phyloP scores from a whole-genome alignment of 2,113 vertebrate species.

The Anthoscopus minutus region DNA sequence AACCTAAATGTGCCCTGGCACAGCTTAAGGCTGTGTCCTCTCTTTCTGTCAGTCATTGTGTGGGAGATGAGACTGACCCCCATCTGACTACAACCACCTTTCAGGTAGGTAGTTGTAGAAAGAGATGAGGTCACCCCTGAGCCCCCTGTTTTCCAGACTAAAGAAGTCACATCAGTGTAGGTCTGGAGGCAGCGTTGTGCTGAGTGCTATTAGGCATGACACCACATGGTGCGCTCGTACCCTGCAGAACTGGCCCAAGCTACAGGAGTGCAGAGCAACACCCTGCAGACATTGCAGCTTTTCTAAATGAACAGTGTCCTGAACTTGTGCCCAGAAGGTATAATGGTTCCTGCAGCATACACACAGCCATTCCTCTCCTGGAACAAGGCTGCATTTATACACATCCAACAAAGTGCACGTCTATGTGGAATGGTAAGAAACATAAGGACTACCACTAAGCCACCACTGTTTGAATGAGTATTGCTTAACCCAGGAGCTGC shows the following conservation, averaged over 20 bases:
- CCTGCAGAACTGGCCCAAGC: background rate
- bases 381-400: background rate
- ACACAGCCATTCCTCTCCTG: background rate
- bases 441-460: background rate
- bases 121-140: background rate
- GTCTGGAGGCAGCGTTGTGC: background rate
- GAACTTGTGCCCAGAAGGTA: background rate
- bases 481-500: background rate
- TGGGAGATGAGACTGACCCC: fast-evolving
- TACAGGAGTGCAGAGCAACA: background rate
- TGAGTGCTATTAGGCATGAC: background rate
- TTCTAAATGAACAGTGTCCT: background rate
- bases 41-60: fast-evolving
- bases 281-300: background rate
- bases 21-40: background rate
- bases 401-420: fast-evolving
- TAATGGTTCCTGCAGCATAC: background rate
- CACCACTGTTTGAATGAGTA: background rate
- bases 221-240: background rate
- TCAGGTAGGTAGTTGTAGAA: background rate
- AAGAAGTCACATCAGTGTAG: background rate
- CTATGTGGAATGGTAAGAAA: background rate
- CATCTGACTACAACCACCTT: background rate
- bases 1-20: background rate
- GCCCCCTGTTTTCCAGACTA: background rate